Evolutionary conservation across 92 coral and sea anemone species (phyloP), one percentile per base, ranked within the genome.

Genomic region (Porites evermanni): DNA sequence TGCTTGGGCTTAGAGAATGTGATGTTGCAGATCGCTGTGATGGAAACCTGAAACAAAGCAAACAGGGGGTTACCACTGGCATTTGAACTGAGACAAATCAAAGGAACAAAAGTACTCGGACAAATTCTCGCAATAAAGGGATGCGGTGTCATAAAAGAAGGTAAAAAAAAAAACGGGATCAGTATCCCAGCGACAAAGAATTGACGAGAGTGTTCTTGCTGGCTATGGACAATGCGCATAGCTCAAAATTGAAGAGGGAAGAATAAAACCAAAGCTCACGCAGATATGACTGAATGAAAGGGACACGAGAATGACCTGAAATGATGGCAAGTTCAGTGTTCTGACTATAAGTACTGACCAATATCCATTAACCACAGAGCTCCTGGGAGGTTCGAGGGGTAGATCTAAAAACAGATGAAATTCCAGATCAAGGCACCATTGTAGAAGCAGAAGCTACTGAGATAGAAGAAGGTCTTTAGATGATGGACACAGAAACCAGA

Each of bases 271-370:
- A 86, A 17, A 86, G 65, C 51, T 85, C 70, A 17, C 78, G 61
- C 23, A 76, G 68, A 77, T 70, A 85, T 21, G 79, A 74, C 54
- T 87, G 90, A 84, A 87, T 67, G 23, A 77, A 58, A 53, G 74
- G 73, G 58, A 65, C 53, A 8, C 78, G 20, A 18, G 85, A 72
- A 65, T 64, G 58, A 60, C 75, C 61, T 0, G 16, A 53, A 59
- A 60, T 79, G 78, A 87, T 79, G 21, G 87, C 87, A 44, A 82
- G 70, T 69, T 88, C 84, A 52, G 79, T 72, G 82, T 79, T 77
- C 19, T 10, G 91, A 74, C 76, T 66, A 76, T 84, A 82, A n/a
- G 82, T 75, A 64, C 76, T 65, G 58, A 84, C 58, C 20, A 84
- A 66, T 3, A 84, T 72, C 65, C 76, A 66, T 64, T 75, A 67